Evolutionary conservation across 1,140 invertebrate species (phyloP).

Genomic region (Colletes latitarsis): DNA sequence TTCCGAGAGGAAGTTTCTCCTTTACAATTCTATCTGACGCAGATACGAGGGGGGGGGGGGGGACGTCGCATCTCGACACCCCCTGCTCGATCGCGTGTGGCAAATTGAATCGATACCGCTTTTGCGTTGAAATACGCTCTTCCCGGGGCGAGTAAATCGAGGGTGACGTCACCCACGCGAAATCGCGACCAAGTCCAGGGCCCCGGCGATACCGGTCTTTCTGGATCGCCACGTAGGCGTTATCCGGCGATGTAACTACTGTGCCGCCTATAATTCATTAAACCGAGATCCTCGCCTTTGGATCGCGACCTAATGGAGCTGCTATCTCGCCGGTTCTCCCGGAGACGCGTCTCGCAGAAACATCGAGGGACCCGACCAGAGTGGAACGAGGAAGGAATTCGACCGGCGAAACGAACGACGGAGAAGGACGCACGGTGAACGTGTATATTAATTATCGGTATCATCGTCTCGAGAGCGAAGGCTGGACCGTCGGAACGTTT

Average conservation of each 20-base stretch:
- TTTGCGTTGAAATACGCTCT: slow-evolving; percentile 23
- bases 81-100: slow-evolving; percentile 13
- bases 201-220: slow-evolving; percentile 27
- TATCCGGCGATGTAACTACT: slow-evolving; percentile 52
- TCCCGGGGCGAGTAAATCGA: slow-evolving; percentile 26
- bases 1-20: neutral
- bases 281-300: slow-evolving; percentile 52
- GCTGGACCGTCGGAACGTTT: neutral
- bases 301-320: slow-evolving; percentile 47
- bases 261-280: slow-evolving; percentile 61
- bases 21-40: slow-evolving; percentile 9
- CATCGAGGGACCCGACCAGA: neutral
- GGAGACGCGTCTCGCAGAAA: slow-evolving; percentile 7
- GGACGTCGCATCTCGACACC: neutral
- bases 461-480: slow-evolving; percentile 16
- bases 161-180: slow-evolving; percentile 44
- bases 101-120: slow-evolving; percentile 42
- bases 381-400: neutral
- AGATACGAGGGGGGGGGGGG: neutral
- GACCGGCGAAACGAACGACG: neutral
- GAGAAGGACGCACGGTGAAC: neutral
- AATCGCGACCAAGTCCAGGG: slow-evolving; percentile 11
- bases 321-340: slow-evolving; percentile 45
- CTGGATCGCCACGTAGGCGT: slow-evolving; percentile 38
- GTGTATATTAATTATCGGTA: slow-evolving; percentile 61